Base-by-base conservation (phyloP, 2,113 vertebrate genomes). In the Coptodon bakossiorum region DNA sequence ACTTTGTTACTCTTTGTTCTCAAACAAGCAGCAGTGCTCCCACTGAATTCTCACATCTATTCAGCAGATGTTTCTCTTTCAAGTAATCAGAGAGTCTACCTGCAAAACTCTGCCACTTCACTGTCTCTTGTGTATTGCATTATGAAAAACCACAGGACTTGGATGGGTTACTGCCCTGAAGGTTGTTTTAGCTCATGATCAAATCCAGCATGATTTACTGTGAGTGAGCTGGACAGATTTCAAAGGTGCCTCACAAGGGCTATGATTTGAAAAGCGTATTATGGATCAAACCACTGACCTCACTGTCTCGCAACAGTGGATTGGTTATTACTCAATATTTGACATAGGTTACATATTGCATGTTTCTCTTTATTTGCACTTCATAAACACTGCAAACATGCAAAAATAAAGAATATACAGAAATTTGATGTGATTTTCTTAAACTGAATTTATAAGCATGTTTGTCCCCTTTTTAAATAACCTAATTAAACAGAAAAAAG, bases 41-140 rank as follows among this genome's bases (percentile, higher is more conserved):
- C 80, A 61, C 43, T 71, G 22, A 86, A 59, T 84, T 78, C 76
- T 80, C 31, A 68, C 78, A 85, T 87, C 61, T 29, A 78, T 78
- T 57, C 22, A 86, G 36, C 94, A 94, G 91, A 92, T 92, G 90
- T 90, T 92, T 91, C 68, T 87, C 79, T 76, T 73, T 89, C 83
- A 83, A 71, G 84, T 27, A 14, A n/a, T 86, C 88, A 84, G 80
- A 82, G 38, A 12, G 59, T 82, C 71, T 79, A 91, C 88, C 88
- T 92, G 81, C 52, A 80, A 76, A 87, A 59, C 61, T 36, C 68
- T 73, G 87, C 4, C 1, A 9, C 50, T n/a, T 19, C 54, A 57
- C 36, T 57, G 83, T 13, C 81, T 82, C 79, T 71, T 4, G 3
- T 82, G 11, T 45, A 9, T 53, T 73, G 17, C 2, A 9, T 80